Evolutionary conservation across 92 coral and sea anemone species (phyloP).

Genomic region (Parazoanthus darwini): DNA sequence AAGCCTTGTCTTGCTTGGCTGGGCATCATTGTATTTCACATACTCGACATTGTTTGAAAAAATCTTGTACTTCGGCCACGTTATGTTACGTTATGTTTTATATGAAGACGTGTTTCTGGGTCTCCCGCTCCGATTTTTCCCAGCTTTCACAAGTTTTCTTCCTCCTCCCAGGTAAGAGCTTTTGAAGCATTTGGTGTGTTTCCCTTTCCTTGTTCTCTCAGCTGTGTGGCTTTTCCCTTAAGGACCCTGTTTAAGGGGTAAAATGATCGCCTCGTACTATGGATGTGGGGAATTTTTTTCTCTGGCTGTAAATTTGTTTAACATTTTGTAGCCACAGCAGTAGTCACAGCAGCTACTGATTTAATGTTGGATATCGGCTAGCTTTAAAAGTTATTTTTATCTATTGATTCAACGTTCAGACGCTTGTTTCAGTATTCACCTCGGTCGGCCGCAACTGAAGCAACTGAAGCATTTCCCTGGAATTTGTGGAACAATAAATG

Average conservation of each 20-base stretch:
- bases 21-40: slow-evolving; percentile 6
- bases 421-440: too few species aligned
- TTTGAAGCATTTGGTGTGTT: slow-evolving; percentile 46
- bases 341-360: too few species aligned
- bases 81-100: slow-evolving; percentile 17
- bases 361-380: too few species aligned
- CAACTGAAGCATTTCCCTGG: too few species aligned
- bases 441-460: too few species aligned
- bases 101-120: slow-evolving; percentile 38
- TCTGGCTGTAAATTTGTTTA: not conserved
- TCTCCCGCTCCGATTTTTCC: slow-evolving; percentile 40
- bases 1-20: slow-evolving; percentile 22
- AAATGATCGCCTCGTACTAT: slow-evolving; percentile 43
- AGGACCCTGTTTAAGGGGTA: slow-evolving; percentile 34
- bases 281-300: slow-evolving; percentile 42
- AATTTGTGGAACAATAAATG: too few species aligned
- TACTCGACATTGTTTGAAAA: slow-evolving; percentile 24
- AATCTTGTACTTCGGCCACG: slow-evolving; percentile 18
- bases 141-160: slow-evolving; percentile 37
- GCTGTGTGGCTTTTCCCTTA: slow-evolving; percentile 42
- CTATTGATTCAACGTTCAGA: too few species aligned
- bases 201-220: slow-evolving; percentile 48
- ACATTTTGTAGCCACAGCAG: too few species aligned
- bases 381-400: too few species aligned
- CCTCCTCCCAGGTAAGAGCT: slow-evolving; percentile 35